A percentile compares a stretch with the other conserved stretches of the same genome.
Evolutionary conservation across 2,888 invertebrate species (phyloP).

Genomic region (Tethea ocularis): DNA sequence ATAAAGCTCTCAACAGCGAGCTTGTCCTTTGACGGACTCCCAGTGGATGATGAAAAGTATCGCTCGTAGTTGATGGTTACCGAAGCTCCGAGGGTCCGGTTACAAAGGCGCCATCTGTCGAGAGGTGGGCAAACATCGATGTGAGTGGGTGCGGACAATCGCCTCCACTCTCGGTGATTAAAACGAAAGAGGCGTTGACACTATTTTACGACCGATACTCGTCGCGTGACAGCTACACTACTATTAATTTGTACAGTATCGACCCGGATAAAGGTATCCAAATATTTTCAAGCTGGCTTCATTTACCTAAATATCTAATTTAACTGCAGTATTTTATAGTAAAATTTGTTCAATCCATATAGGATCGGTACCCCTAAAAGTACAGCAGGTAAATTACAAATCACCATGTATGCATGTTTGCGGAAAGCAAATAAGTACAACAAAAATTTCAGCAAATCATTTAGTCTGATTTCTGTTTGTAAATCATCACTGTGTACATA

Average conservation of each 20-base stretch:
- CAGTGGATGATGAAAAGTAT: conserved; percentile 71
- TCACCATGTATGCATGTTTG: too few species aligned
- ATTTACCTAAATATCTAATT: neutral
- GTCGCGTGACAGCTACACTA: conserved; percentile 55
- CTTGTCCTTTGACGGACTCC: conserved; percentile 53
- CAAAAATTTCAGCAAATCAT: conserved; percentile 24
- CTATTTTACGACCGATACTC: conserved; percentile 72
- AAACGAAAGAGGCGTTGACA: conserved; percentile 79
- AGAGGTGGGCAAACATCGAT: conserved; percentile 75
- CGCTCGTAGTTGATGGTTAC: conserved; percentile 59
- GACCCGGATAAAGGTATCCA: conserved; percentile 22
- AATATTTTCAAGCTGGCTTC: neutral
- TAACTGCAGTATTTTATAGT: too few species aligned
- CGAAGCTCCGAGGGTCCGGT: conserved; percentile 61
- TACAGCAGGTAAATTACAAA: too few species aligned
- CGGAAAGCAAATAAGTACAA: neutral
- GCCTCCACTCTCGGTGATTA: conserved; percentile 80
- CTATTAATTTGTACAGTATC: conserved; percentile 64
- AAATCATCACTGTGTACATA: conserved; percentile 47
- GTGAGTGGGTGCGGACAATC: conserved; percentile 73
- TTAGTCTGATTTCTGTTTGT: conserved; percentile 39
- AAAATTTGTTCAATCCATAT: too few species aligned
- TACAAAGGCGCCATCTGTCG: conserved; percentile 74
- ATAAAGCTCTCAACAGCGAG: conserved; percentile 36
- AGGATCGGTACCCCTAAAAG: too few species aligned